Percentiles rank a stretch among this genome's conserved stretches.
Evolutionary conservation across 2,888 invertebrate genomes (phyloP).

Genomic region (Pammene aurita): DNA sequence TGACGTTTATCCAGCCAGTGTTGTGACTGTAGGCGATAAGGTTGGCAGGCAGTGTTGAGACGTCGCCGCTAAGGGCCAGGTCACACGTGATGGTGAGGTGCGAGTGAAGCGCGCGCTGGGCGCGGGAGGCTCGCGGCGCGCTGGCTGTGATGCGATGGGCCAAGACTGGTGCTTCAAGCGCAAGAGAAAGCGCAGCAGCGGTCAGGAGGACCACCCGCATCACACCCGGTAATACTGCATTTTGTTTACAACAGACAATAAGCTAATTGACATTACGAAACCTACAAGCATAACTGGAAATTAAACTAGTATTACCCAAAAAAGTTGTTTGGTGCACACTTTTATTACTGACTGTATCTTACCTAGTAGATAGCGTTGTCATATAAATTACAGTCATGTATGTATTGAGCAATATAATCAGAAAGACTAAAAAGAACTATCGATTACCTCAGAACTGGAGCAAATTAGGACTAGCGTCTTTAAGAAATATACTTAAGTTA

Average conservation of each 20-base stretch:
- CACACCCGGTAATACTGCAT: slow-evolving; percentile 75
- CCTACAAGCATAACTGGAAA: too few species aligned
- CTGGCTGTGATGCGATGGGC: slow-evolving; percentile 86
- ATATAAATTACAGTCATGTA: too few species aligned
- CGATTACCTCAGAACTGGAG: too few species aligned
- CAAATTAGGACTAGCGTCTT: too few species aligned
- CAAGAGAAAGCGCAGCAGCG: slow-evolving; percentile 87
- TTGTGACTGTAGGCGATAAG: neutral
- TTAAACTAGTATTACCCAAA: too few species aligned
- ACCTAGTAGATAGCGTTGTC: too few species aligned
- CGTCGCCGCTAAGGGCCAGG: slow-evolving; percentile 12
- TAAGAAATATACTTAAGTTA: too few species aligned
- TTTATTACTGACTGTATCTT: too few species aligned
- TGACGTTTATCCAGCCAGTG: neutral
- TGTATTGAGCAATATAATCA: too few species aligned
- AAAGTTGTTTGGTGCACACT: too few species aligned
- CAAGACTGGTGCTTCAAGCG: slow-evolving; percentile 90
- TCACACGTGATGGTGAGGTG: slow-evolving; percentile 45
- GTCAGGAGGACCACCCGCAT: slow-evolving; percentile 85
- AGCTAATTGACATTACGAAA: too few species aligned
- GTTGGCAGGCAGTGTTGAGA: slow-evolving; percentile 1
- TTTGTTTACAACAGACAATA: neutral
- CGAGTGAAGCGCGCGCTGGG: slow-evolving; percentile 77
- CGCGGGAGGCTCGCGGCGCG: slow-evolving; percentile 81
- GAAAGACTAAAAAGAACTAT: too few species aligned